phyloP scores from a whole-genome alignment of 2,113 vertebrate species.

The Aviceda subcristata region DNA sequence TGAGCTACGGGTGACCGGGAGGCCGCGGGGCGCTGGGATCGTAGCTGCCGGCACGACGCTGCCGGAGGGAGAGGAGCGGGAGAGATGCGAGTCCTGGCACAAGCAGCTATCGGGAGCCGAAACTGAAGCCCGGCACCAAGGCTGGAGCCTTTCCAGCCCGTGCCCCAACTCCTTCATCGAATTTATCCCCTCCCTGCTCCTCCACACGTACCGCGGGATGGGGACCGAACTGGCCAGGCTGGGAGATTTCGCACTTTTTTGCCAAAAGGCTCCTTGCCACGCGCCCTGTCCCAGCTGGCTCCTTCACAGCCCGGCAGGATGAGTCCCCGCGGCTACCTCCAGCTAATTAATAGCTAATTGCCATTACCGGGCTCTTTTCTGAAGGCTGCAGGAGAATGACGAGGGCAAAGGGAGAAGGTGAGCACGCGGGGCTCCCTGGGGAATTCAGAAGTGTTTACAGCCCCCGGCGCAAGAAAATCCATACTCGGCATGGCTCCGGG shows the following conservation, averaged over 20 bases:
- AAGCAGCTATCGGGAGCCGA: background rate
- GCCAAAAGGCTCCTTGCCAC: rapidly evolving
- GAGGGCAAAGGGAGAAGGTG: background rate
- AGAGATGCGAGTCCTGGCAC: background rate
- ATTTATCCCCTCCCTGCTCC: background rate
- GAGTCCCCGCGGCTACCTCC: background rate
- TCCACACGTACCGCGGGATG: background rate
- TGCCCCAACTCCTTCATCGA: too few species aligned
- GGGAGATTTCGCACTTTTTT: background rate
- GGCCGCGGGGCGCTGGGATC: background rate
- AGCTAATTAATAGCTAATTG: conserved; percentile 55
- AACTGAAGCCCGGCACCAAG: background rate
- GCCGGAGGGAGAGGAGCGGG: background rate
- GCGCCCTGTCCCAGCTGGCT: rapidly evolving
- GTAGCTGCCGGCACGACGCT: background rate
- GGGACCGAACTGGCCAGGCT: rapidly evolving
- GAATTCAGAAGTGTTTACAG: background rate
- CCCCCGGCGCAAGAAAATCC: conserved; percentile 22
- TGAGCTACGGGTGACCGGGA: background rate
- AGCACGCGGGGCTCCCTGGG: background rate
- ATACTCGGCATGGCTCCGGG: conserved; percentile 20
- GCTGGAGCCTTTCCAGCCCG: background rate
- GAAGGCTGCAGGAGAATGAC: background rate
- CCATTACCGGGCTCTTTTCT: background rate
- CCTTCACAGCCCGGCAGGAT: background rate